These are phyloP conservation scores for Apodemus sylvaticus DNA, from an alignment of 2,113 vertebrate species.

Conservation along the genomic window DNA sequence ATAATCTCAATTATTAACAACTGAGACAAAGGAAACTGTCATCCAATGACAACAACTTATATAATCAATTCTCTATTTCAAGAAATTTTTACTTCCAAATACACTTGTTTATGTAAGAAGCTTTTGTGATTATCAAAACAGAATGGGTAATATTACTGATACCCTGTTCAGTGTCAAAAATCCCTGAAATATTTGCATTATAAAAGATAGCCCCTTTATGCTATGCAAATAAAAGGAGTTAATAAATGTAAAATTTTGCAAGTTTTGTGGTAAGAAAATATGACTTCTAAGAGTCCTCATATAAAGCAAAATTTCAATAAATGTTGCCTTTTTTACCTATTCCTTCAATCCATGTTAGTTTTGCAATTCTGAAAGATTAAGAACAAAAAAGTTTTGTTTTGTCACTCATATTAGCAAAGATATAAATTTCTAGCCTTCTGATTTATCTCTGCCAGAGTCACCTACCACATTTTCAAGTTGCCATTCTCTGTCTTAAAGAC, in stretches of 20 bases:
- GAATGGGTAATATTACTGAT: neutral
- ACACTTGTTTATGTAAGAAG: neutral
- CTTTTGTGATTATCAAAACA: neutral
- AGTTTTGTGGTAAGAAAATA: neutral
- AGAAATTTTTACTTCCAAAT: neutral
- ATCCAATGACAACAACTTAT: neutral
- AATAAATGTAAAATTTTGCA: neutral
- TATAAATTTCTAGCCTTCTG: neutral
- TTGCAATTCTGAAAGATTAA: neutral
- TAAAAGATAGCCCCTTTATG: neutral
- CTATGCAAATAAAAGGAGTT: neutral
- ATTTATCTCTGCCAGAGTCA: neutral
- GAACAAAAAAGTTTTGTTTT: neutral
- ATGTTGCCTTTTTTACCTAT: neutral
- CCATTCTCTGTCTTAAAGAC: neutral
- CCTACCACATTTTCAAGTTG: fast-evolving
- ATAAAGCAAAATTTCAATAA: neutral
- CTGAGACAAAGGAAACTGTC: neutral
- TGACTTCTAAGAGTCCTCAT: neutral
- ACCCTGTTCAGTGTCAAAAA: neutral
- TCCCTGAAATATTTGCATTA: fast-evolving
- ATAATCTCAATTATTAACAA: neutral
- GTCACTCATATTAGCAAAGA: neutral
- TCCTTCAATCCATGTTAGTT: neutral
- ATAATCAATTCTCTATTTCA: neutral